Base-by-base conservation (phyloP, 2,797 vertebrate genomes). In the Leucoraja ocellata region DNA sequence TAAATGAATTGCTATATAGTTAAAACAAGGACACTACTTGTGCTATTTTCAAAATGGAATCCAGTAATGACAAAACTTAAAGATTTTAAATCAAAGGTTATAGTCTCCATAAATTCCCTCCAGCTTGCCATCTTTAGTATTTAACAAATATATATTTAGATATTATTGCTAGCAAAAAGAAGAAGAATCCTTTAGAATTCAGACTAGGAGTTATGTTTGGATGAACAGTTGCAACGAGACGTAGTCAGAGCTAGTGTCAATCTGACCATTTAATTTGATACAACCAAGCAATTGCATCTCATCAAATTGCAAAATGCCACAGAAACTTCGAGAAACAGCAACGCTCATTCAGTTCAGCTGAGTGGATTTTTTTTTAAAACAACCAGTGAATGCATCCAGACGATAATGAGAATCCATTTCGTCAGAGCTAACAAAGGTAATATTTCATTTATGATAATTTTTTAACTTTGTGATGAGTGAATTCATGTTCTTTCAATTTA, bases 281-380 rank as follows among this genome's bases (percentile, higher is more conserved):
- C 94, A 95, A 95, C 95, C 94, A 95, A 96, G 95, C 94, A 95
- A 95, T 94, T 94, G 95, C 94, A 93, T 83, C 94, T 94, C 94
- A 94, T 96, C 95, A 95, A 80, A 93, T 95, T 94, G 94, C 94
- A 96, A 95, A 95, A 93, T 95, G 93, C 93, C 95, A 94, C 79
- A 76, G 95, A 95, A 96, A 95, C 94, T 95, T 94, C 77, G 77
- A 95, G 94, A 95, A 94, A 93, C 84, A 58, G 94, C 28, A 76
- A 39, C 90, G 54, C 39, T 76, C 71, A 58, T n/a, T 92, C 23
- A 28, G 76, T 92, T 76, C 90, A 73, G 71, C 14, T 76, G 10
- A 92, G 39, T 28, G 71, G 39, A 71, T 65, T 91, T 91, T 90
- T 61, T 39, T 8, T 80, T 74, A 21, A 46, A 54, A 21, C 25